Evolutionary conservation across 30 jellyfish, hydroid and myxozoan species (phyloP).

Genomic region (Cassiopea xamachana): DNA sequence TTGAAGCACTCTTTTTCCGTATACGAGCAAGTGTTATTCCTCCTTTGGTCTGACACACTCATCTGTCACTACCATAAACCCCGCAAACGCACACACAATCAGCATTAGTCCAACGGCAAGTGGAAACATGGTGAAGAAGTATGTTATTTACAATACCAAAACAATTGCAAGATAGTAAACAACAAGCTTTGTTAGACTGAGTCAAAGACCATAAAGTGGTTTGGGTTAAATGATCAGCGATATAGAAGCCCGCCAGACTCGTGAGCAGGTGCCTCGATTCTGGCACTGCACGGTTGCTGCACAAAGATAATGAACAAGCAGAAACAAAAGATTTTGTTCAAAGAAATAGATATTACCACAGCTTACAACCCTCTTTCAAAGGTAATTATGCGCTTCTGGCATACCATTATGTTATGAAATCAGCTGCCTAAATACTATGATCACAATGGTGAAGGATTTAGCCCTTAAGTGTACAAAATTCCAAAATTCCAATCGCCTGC

Average conservation of each 20-base stretch:
- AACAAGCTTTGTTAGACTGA: slow-evolving; percentile 3
- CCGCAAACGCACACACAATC: slow-evolving; percentile 81
- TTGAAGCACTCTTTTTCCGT: not conserved
- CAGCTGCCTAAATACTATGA: not conserved
- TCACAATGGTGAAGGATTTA: too few relatives aligned
- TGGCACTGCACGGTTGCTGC: slow-evolving; percentile 7
- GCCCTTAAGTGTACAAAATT: too few relatives aligned
- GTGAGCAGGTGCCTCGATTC: slow-evolving; percentile 44
- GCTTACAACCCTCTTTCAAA: not conserved
- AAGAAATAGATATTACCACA: not conserved
- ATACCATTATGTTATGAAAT: not conserved
- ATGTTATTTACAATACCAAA: not conserved
- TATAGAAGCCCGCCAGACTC: slow-evolving; percentile 8
- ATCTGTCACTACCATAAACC: slow-evolving; percentile 84
- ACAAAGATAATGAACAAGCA: not conserved
- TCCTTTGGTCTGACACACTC: slow-evolving; percentile 74
- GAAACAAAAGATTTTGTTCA: too few relatives aligned
- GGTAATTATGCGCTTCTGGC: not conserved
- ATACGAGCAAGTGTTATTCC: not conserved
- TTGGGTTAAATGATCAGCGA: slow-evolving; percentile 18
- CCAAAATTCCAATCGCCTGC: too few relatives aligned
- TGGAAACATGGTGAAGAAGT: slow-evolving; percentile 46
- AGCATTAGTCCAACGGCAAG: slow-evolving; percentile 77
- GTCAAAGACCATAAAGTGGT: slow-evolving; percentile 35
- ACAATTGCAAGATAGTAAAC: slow-evolving; percentile 2